phyloP scores from a whole-genome alignment of 2,888 invertebrate species.

The Lycophotia porphyrea region DNA sequence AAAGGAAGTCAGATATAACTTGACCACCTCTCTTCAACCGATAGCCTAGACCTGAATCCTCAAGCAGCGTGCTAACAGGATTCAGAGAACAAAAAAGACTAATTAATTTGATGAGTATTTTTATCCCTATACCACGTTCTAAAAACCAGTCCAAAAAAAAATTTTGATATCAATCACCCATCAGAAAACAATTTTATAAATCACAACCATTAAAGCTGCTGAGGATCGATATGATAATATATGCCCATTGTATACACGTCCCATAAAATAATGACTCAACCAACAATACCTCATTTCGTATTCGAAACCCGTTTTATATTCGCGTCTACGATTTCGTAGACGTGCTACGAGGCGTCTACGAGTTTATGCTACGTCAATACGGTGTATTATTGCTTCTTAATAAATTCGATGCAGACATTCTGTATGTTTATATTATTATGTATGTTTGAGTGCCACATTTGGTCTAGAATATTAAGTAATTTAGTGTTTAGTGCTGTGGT shows the following conservation, averaged over 20 bases:
- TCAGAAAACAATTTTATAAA: background rate
- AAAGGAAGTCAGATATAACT: too few species aligned
- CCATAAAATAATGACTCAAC: conserved; percentile 50
- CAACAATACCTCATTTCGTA: conserved; percentile 58
- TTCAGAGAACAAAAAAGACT: too few species aligned
- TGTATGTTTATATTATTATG: conserved; percentile 3
- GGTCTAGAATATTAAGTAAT: conserved; percentile 29
- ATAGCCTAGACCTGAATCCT: too few species aligned
- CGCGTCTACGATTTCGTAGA: conserved; percentile 63
- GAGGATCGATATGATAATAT: background rate
- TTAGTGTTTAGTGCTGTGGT: conserved; percentile 10
- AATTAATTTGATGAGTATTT: background rate
- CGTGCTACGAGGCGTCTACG: conserved; percentile 64
- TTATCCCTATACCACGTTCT: background rate
- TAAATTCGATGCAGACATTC: conserved; percentile 43
- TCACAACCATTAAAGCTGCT: conserved; percentile 4
- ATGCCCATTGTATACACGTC: conserved; percentile 28
- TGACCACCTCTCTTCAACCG: too few species aligned
- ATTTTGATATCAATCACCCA: background rate
- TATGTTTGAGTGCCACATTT: conserved; percentile 9
- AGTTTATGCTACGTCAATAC: conserved; percentile 50
- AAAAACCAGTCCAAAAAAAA: background rate
- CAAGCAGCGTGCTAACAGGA: too few species aligned
- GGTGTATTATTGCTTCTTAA: conserved; percentile 42
- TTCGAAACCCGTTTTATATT: conserved; percentile 62